phyloP scores from a whole-genome alignment of 2,888 invertebrate genomes.

The Mycalesis mineus region DNA sequence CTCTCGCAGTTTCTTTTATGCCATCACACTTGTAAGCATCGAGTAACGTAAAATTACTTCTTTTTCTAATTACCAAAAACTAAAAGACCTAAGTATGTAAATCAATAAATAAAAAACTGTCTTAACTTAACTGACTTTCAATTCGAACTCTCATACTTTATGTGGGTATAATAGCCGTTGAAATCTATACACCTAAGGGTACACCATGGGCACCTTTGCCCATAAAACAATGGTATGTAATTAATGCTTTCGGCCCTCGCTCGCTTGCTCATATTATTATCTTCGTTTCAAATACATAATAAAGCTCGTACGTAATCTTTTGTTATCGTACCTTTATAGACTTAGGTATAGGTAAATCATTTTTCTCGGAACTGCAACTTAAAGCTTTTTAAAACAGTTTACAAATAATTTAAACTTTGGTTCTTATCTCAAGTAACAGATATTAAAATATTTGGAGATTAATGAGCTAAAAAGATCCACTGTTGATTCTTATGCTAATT shows the following conservation, averaged over 20 bases:
- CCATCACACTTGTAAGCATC: too few species aligned
- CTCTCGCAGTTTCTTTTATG: too few species aligned
- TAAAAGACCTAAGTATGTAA: too few species aligned
- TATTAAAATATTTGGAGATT: background rate
- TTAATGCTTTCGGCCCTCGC: slow-evolving; percentile 32
- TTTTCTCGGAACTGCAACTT: background rate
- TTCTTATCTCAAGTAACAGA: background rate
- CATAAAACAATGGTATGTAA: slow-evolving; percentile 36
- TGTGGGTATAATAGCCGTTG: slow-evolving; percentile 25
- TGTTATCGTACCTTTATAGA: slow-evolving; percentile 17
- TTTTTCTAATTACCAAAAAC: too few species aligned
- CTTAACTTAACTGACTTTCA: background rate
- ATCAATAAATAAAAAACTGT: too few species aligned
- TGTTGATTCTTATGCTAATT: too few species aligned
- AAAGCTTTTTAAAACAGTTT: background rate
- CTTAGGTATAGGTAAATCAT: slow-evolving; percentile 11
- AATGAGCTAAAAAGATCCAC: too few species aligned
- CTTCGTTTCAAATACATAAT: slow-evolving; percentile 26
- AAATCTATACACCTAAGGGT: slow-evolving; percentile 33
- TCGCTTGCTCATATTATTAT: slow-evolving; percentile 23
- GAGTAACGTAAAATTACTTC: too few species aligned
- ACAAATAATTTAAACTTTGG: background rate
- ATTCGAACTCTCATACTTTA: slow-evolving; percentile 3
- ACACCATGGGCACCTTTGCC: slow-evolving; percentile 1
- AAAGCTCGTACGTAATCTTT: slow-evolving; percentile 23